Percentiles rank a stretch among this genome's conserved stretches.
phyloP scores from a whole-genome alignment of 2,113 vertebrate genomes.

The Nannospalax galili region DNA sequence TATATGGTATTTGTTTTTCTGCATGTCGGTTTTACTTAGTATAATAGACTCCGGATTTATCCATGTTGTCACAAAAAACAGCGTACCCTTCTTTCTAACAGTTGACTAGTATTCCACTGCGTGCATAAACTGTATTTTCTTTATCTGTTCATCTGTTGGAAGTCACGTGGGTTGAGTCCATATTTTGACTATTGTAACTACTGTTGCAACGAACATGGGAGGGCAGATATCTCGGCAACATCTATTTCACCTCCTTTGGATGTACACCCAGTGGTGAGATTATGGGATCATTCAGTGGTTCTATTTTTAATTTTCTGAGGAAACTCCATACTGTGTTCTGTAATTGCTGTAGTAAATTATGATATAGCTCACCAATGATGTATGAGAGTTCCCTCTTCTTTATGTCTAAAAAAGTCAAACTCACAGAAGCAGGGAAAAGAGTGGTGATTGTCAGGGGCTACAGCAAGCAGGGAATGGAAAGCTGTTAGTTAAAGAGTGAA shows the following conservation, averaged over 20 bases:
- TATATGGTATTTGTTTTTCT: not conserved
- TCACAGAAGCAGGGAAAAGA: not conserved
- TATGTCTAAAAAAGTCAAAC: not conserved
- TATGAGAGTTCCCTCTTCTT: not conserved
- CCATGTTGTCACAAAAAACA: not conserved
- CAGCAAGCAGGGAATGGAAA: no score
- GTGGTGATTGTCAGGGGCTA: not conserved
- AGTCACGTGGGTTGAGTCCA: not conserved
- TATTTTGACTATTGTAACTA: not conserved
- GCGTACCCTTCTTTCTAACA: not conserved
- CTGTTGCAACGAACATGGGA: not conserved
- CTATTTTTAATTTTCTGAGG: not conserved
- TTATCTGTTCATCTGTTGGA: not conserved
- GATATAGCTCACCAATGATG: not conserved
- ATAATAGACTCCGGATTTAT: not conserved
- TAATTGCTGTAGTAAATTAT: not conserved
- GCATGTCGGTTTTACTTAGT: not conserved
- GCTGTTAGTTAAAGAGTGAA: not conserved
- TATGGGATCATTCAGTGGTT: not conserved
- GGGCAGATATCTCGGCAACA: no score
- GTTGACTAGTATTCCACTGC: not conserved
- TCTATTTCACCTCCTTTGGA: not conserved
- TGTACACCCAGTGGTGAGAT: not conserved
- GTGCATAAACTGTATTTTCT: not conserved
- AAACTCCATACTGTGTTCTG: not conserved